phyloP scores from a whole-genome alignment of 2,113 vertebrate species.

The Xenotilapia caudafasciata region DNA sequence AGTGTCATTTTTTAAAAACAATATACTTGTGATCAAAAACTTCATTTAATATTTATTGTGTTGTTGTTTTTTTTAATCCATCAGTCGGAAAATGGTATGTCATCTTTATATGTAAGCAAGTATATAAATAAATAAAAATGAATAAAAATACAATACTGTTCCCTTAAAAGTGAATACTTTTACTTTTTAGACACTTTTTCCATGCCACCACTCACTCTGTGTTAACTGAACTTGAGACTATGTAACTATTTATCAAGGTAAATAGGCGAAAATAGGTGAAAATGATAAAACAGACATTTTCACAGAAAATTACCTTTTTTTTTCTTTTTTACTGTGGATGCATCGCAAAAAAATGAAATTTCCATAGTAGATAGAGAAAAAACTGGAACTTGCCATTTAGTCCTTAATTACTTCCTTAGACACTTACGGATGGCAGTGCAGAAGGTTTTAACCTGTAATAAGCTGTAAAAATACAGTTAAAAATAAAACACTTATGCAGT shows the following conservation, averaged over 20 bases:
- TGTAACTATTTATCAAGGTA: conserved; percentile 7
- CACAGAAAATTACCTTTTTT: neutral
- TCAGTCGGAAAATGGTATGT: neutral
- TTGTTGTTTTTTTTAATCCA: accelerated
- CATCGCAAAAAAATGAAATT: accelerated
- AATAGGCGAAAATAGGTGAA: too few relatives aligned
- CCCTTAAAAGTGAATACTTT: neutral
- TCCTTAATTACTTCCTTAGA: neutral
- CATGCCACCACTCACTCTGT: neutral
- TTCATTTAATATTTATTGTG: neutral
- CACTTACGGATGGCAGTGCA: neutral
- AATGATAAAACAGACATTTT: neutral
- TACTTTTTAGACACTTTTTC: conserved; percentile 29
- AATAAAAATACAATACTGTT: neutral
- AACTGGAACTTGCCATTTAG: neutral
- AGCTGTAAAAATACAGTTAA: neutral
- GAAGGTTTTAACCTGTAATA: neutral
- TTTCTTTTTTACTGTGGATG: neutral
- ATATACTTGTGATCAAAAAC: neutral
- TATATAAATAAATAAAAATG: neutral
- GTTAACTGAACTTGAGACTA: conserved; percentile 1
- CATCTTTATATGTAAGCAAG: neutral
- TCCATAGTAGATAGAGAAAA: neutral
- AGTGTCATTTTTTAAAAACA: neutral
- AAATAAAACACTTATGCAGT: neutral